These are phyloP conservation scores for Poeciliopsis presidionis DNA, from an alignment of 2,797 vertebrate species.

Conservation along the genomic window DNA sequence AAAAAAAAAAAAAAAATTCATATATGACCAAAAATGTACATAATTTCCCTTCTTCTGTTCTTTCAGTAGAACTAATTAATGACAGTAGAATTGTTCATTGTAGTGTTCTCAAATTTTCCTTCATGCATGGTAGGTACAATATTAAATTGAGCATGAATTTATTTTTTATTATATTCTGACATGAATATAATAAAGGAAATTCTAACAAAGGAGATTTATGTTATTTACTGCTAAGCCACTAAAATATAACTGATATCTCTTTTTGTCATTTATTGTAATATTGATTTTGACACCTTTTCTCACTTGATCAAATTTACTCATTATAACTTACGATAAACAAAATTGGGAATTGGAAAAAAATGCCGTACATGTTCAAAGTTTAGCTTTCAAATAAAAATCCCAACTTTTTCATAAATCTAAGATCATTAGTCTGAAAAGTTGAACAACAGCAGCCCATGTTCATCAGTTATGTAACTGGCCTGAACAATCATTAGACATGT, in stretches of 20 bases:
- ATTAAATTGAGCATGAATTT: conserved; percentile 55
- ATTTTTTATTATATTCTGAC: conserved; percentile 46
- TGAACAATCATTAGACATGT: conserved; percentile 45
- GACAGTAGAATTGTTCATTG: conserved; percentile 7
- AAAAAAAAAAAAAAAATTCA: background rate
- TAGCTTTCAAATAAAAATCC: background rate
- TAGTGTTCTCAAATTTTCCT: conserved; percentile 30
- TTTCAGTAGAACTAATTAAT: conserved; percentile 18
- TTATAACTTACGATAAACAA: background rate
- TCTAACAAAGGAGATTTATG: conserved; percentile 44
- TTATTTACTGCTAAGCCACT: conserved; percentile 41
- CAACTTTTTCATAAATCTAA: background rate
- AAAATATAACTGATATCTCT: conserved; percentile 30
- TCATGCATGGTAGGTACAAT: conserved; percentile 43
- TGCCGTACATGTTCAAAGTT: background rate
- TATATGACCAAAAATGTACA: conserved; percentile 5
- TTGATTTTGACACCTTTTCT: conserved; percentile 20
- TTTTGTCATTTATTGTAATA: conserved; percentile 5
- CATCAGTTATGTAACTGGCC: conserved; percentile 39
- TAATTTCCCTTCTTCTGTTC: conserved; percentile 5
- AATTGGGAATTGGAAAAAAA: too few species aligned
- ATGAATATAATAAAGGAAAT: conserved; percentile 3
- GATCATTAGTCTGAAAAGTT: conserved; percentile 12
- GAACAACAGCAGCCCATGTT: conserved; percentile 29
- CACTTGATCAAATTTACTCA: background rate